phyloP scores from a whole-genome alignment of 2,797 vertebrate species.

The Xenops minutus region DNA sequence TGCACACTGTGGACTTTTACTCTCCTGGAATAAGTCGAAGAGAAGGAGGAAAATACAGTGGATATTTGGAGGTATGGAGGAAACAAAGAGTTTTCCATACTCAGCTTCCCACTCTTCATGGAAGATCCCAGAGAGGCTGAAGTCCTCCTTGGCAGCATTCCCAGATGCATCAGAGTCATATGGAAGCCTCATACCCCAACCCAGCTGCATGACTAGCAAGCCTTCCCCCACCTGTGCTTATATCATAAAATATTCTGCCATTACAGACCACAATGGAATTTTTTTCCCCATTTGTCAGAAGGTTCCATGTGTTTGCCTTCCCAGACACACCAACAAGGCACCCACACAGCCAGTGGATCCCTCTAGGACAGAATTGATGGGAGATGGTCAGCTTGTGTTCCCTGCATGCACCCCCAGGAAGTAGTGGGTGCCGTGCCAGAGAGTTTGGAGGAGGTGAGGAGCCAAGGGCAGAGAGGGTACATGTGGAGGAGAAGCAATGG shows the following conservation, averaged over 20 bases:
- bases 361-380: neutral
- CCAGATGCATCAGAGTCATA: neutral
- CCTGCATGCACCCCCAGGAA: neutral
- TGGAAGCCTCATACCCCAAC: neutral
- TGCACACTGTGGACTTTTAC: neutral
- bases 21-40: neutral
- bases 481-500: neutral
- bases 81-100: neutral
- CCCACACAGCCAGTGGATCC: neutral
- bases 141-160: neutral
- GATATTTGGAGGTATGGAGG: neutral
- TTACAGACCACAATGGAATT: neutral
- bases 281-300: neutral
- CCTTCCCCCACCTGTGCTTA: neutral
- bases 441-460: neutral
- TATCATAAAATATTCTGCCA: neutral
- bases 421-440: neutral
- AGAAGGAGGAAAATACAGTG: neutral
- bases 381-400: neutral
- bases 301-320: neutral
- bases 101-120: neutral
- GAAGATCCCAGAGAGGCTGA: neutral
- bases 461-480: neutral
- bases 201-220: neutral
- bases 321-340: neutral